Base-by-base conservation (phyloP, 2,888 invertebrate species). In the Morpho deidamia region DNA sequence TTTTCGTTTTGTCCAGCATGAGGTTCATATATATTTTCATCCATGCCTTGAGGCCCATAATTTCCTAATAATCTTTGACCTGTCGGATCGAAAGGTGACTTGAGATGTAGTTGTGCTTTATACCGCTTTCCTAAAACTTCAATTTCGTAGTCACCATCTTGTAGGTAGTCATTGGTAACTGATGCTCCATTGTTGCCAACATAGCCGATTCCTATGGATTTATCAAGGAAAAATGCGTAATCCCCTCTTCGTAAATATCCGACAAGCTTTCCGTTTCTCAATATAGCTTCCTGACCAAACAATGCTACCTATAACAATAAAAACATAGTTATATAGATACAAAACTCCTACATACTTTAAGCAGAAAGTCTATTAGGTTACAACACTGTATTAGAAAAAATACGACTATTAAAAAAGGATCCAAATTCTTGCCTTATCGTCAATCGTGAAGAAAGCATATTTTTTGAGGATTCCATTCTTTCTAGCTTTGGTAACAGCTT, bases 271-370 rank as follows among this genome's bases (percentile, higher is more conserved):
- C 93, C 94, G 71, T 96, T 92, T 69, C 95, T 91, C 83, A 93
- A 96, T 69, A 97, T 94, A 0, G 95, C 94, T 89, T 98, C 97
- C 66, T 95, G 88, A 0, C 97, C 97, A 90, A 95, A 95, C 41
- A 98, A 72, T n/a, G 96, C 93, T 10, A 94, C 84, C 81, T 93
- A 78, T 7, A 67, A 62, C 23, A 23, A 23, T 5, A 23, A 23
- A 23, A 23, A 23, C 23, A 23, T 23, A 23, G 5, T 23, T 23
- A 35, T 12, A 68, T 69, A 23, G 47, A 55, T 38, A 50, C 14
- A 23, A 23, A 23, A 23, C 23, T 41, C n/a, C n/a, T n/a, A n/a
- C n/a, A n/a, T n/a, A n/a, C n/a, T n/a, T 11, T 53, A 43, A 42
- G 11, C 43, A 35, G 37, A 32, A 34, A 1, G 8, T 40, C 0